Base-by-base conservation (phyloP, 2,797 vertebrate genomes). In the Chelmon rostratus region DNA sequence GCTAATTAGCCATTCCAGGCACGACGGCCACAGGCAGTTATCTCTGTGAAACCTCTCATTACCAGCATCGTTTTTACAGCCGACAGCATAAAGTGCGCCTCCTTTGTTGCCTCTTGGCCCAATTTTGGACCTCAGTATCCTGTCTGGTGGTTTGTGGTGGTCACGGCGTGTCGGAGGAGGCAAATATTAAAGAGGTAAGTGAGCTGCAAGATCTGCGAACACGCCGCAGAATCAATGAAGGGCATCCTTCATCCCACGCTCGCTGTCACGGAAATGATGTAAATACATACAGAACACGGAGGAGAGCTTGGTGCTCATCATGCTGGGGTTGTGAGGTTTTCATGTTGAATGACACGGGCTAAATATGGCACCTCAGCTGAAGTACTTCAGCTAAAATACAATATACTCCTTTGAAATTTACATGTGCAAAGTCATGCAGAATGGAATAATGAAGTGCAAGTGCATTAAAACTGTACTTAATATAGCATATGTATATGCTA, bases 1-100 rank as follows among this genome's bases (percentile, higher is more conserved):
- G 65, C 68, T 81, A 81, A 87, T 91, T 74, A 85, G 63, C 42
- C 70, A 81, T 81, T 85, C 79, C 25, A 79, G 58, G 31, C 76
- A 77, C 49, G 12, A 35, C 38, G 56, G 79, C 78, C 62, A 25
- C 21, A 21, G 77, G 83, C 79, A 40, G 62, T 57, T 64, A 81
- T 68, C 73, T 79, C 42, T 52, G 35, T 33, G 47, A 84, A 78
- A 66, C 50, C 56, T 74, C 16, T 46, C 59, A 62, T 79, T 64
- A 81, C 42, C 74, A 42, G 42, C 76, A 50, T 19, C 3, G 10
- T 61, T 73, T 72, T 61, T 58, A 62, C 59, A 64, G 61, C 40
- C 18, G 11, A 63, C 70, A 61, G 53, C 28, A 46, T 57, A 61
- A 72, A 65, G 8, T 73, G 8, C 0, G 25, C 31, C 61, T 3